Evolutionary conservation across 2,113 vertebrate species (phyloP).

Genomic region (Cyanoderma ruficeps): DNA sequence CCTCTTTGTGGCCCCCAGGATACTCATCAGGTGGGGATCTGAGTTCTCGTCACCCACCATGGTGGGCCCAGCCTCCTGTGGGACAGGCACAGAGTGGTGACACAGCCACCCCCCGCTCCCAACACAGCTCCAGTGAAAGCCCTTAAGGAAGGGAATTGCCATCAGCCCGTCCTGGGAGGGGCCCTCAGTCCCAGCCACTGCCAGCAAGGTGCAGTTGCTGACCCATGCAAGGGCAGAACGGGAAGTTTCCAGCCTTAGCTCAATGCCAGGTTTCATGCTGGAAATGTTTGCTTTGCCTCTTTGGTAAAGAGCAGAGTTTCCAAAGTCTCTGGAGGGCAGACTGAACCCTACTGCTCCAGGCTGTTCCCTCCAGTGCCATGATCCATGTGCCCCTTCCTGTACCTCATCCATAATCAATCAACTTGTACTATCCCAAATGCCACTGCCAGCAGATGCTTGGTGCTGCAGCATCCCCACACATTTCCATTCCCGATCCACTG

Average conservation of each 20-base stretch:
- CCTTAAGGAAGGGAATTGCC: not conserved
- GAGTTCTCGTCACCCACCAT: constrained; percentile 93
- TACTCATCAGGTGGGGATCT: constrained; percentile 85
- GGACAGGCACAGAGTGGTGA: not conserved
- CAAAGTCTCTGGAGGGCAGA: not conserved
- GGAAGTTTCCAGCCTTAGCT: not conserved
- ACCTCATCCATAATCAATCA: accelerated
- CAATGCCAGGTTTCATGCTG: accelerated
- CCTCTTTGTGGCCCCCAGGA: constrained; percentile 89
- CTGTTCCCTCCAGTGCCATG: accelerated
- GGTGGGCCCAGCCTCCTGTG: constrained; percentile 92
- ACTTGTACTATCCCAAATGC: accelerated
- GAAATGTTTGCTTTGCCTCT: not conserved
- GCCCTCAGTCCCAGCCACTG: not conserved
- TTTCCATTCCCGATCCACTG: accelerated
- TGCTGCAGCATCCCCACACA: accelerated
- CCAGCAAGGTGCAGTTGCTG: too few relatives aligned
- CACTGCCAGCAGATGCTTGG: not conserved
- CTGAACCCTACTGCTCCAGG: not conserved
- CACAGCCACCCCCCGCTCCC: accelerated
- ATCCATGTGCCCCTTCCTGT: accelerated
- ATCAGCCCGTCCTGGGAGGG: not conserved
- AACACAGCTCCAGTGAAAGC: not conserved
- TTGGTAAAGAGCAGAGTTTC: not conserved
- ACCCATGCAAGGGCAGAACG: accelerated